A percentile compares a stretch with the other conserved stretches of the same genome.
Conservation (phyloP, 2,113 vertebrate genomes). For the Peromyscus californicus region DNA sequence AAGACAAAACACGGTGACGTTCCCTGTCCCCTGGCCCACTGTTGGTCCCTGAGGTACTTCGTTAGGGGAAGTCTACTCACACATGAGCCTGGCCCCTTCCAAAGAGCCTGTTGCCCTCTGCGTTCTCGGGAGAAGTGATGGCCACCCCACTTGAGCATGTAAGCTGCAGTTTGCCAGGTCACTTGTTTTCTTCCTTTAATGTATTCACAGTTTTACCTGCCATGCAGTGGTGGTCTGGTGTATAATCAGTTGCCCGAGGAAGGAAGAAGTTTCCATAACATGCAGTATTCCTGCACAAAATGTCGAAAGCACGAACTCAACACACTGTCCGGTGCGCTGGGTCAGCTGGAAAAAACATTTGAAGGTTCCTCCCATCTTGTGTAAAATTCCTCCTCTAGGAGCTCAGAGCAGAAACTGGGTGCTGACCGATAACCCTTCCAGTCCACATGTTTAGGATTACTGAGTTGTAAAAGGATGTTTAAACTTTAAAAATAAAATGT, state of each 20-base stretch:
- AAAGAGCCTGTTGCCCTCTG: constrained; percentile 40
- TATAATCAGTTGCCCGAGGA: constrained; percentile 55
- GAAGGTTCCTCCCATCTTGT: constrained; percentile 59
- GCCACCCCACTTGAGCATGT: not conserved
- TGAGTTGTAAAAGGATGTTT: constrained; percentile 21
- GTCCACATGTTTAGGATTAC: constrained; percentile 28
- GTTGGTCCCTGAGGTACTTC: constrained; percentile 68
- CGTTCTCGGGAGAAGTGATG: not conserved
- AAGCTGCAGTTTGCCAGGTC: constrained; percentile 34
- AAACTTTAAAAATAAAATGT: constrained; percentile 19
- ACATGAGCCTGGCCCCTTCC: constrained; percentile 23
- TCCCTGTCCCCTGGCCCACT: constrained; percentile 54
- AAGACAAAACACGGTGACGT: constrained; percentile 79
- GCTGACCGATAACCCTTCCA: constrained; percentile 35
- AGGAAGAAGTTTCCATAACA: constrained; percentile 55
- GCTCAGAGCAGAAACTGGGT: constrained; percentile 38
- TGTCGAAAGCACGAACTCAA: constrained; percentile 81
- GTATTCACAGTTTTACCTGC: constrained; percentile 15
- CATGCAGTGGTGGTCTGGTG: not conserved
- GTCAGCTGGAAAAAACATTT: constrained; percentile 35
- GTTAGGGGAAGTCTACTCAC: constrained; percentile 66
- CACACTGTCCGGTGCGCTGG: constrained; percentile 58
- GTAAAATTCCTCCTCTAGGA: constrained; percentile 59
- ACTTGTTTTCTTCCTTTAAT: constrained; percentile 52
- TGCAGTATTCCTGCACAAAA: constrained; percentile 48